These are phyloP conservation scores for Anthopleura xanthogrammica DNA, from an alignment of 92 coral and sea anemone genomes.

Conservation along the genomic window DNA sequence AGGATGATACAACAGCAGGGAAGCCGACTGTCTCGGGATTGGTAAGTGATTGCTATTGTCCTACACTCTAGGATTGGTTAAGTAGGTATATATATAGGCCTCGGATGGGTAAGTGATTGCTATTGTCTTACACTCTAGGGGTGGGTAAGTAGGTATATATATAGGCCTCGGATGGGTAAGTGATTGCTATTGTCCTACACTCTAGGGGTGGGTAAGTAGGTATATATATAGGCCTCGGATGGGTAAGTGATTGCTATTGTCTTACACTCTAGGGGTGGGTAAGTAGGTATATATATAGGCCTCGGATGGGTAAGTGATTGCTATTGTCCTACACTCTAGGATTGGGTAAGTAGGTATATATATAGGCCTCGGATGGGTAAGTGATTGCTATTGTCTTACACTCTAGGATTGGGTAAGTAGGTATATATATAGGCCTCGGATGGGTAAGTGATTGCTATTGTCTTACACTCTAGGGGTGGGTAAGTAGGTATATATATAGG, in stretches of 20 bases:
- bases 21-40: conserved; percentile 45
- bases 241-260: neutral
- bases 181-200: neutral
- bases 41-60: conserved; percentile 8
- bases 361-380: neutral
- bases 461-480: no score
- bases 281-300: neutral
- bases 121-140: neutral
- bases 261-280: neutral
- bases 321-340: neutral
- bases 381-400: neutral
- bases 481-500: no score
- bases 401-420: no score
- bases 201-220: neutral
- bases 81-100: neutral
- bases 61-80: neutral
- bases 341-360: neutral
- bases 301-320: neutral
- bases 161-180: neutral
- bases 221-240: neutral
- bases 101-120: neutral
- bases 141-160: neutral
- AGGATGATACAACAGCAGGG: conserved; percentile 51
- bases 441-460: no score
- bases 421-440: no score